A percentile compares a stretch with the other conserved stretches of the same genome.
Conservation (phyloP, 2,797 vertebrate species). For the Syndactyla subalaris region DNA sequence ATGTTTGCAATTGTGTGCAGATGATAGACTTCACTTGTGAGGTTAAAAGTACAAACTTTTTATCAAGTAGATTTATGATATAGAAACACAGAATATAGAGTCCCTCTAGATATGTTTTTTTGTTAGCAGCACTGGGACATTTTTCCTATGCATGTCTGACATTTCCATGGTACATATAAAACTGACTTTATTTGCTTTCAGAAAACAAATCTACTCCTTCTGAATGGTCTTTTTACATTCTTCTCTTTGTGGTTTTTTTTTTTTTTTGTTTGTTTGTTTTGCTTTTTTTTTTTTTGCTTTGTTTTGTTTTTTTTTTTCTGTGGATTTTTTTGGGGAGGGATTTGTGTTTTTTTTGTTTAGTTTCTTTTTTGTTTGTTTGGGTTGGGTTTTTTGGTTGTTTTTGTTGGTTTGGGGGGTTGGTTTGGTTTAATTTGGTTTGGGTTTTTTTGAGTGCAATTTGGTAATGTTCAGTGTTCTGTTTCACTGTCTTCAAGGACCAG, state of each 20-base stretch:
- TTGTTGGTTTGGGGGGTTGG: too few species aligned
- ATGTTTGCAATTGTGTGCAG: neutral
- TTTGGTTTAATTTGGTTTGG: too few species aligned
- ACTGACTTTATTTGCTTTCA: neutral
- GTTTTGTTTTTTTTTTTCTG: too few species aligned
- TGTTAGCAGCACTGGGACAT: neutral
- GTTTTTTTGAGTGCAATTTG: neutral
- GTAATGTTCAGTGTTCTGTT: neutral
- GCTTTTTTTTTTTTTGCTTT: too few species aligned
- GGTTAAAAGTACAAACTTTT: neutral
- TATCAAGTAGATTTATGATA: neutral
- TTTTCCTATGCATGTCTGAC: neutral
- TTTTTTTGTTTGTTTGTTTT: too few species aligned
- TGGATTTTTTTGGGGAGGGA: too few species aligned
- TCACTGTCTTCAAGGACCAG: neutral
- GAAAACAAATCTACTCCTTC: neutral
- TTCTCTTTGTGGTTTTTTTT: neutral
- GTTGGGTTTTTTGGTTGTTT: too few species aligned
- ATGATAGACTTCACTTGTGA: neutral
- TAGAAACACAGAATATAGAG: neutral
- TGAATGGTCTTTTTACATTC: neutral
- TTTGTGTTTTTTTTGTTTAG: too few species aligned
- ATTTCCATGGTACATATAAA: neutral
- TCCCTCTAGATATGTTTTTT: neutral
- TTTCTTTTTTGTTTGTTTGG: too few species aligned